Base-by-base conservation (phyloP, 1,140 invertebrate genomes). In the Hylyphantes graminicola region DNA sequence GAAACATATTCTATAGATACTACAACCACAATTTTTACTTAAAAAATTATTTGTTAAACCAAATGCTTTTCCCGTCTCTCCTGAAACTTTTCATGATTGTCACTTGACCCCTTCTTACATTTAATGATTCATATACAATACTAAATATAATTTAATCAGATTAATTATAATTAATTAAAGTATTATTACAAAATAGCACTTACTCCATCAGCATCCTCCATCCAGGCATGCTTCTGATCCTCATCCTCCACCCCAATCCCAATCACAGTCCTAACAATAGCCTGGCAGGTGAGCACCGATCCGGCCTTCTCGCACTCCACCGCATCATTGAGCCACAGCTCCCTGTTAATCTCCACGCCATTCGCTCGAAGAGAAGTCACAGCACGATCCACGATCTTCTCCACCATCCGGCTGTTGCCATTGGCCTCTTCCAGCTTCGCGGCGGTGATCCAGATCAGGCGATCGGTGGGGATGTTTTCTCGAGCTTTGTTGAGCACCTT, bases 261-360 rank as follows among this genome's bases (percentile, higher is more conserved):
- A 87, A 99, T 98, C 35, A 99, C 95, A 21, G 95, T 92, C 85
- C 95, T 95, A 83, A 99, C 94, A 64, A 99, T 97, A 79, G 96
- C 94, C 90, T 98, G 95, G 90, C 97, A 98, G 61, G 96, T 98
- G 84, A 95, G 92, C 0, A 96, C 94, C 21, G 97, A 98, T 0
- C 95, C 96, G 9, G 96, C 94, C 88, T 97, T 98, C 90, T 99
- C 98, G 76, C 97, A 95, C 88, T 99, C 97, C 88, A 99, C 95
- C 0, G 97, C 98, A 91, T 99, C 98, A 90, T 98, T 97, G 86
- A 99, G 95, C 98, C 98, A 99, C 85, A 98, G 96, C 87, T 99
- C 98, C 59, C 98, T 90, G 88, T 99, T 99, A 51, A 99, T 98
- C 91, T 99, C 98, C 0, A 99, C 98, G 35, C 97, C 97, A 90